Evolutionary conservation across 2,797 vertebrate species (phyloP).

Genomic region (Chromobotia macracanthus): DNA sequence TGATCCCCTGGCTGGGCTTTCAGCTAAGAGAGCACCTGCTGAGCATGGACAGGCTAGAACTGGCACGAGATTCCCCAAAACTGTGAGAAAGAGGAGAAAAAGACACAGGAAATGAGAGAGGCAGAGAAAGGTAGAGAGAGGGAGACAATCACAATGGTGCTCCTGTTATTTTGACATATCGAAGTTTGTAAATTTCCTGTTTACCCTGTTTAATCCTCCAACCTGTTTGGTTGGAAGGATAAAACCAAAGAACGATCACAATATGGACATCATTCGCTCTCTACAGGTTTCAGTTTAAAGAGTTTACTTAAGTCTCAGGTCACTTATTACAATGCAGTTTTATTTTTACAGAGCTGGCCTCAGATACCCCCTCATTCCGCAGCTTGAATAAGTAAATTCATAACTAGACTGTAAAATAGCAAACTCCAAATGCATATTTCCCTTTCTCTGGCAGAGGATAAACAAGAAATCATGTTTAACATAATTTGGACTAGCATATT

Average conservation of each 20-base stretch:
- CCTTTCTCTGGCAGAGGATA: conserved; percentile 5
- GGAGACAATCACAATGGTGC: not conserved
- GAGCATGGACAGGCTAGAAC: conserved; percentile 61
- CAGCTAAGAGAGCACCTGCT: conserved; percentile 55
- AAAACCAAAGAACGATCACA: too few relatives aligned
- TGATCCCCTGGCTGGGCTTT: not conserved
- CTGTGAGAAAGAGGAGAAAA: conserved; percentile 49
- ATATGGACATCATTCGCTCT: conserved; percentile 25
- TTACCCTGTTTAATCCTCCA: too few relatives aligned
- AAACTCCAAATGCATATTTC: conserved; percentile 17
- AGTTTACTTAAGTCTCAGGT: conserved; percentile 23
- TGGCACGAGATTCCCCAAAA: conserved; percentile 65
- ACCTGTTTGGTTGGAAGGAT: conserved; percentile 4
- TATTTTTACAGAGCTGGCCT: not conserved
- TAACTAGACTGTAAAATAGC: conserved; percentile 9
- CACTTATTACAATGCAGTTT: not conserved
- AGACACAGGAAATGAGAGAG: not conserved
- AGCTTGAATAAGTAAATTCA: conserved; percentile 17
- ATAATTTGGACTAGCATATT: conserved; percentile 39
- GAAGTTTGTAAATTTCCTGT: not conserved
- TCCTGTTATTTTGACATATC: not conserved
- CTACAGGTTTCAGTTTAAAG: conserved; percentile 6
- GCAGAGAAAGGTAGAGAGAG: not conserved
- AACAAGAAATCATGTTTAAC: conserved; percentile 41
- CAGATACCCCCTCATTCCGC: conserved; percentile 23